Evolutionary conservation across 2,113 vertebrate genomes (phyloP).

Genomic region (Hippocampus comes): DNA sequence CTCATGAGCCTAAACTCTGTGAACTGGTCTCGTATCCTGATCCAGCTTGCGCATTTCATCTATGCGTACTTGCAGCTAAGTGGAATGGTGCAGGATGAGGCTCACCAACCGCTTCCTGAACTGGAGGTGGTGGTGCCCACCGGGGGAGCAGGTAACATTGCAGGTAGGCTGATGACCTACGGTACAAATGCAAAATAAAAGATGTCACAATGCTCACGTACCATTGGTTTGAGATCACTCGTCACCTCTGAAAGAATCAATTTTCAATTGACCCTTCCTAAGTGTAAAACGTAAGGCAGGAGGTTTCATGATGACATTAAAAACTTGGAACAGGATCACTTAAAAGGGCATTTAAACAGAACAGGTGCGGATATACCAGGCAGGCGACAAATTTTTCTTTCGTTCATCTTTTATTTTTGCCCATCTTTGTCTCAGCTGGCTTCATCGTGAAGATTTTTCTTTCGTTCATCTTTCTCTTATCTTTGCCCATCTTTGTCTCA

Average conservation of each 20-base stretch:
- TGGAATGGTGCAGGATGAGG: constrained; percentile 68
- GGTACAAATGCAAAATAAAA: neutral
- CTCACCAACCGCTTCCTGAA: constrained; percentile 53
- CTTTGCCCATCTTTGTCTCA: constrained; percentile 24
- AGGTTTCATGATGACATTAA: too few relatives aligned
- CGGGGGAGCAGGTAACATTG: constrained; percentile 86
- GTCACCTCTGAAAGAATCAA: too few relatives aligned
- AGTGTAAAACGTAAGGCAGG: too few relatives aligned
- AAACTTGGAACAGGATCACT: too few relatives aligned
- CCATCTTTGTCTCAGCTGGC: constrained; percentile 40
- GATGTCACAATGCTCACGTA: neutral
- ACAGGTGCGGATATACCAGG: too few relatives aligned
- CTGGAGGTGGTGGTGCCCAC: constrained; percentile 92
- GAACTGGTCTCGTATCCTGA: constrained; percentile 87
- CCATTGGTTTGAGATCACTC: too few relatives aligned
- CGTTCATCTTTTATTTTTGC: neutral
- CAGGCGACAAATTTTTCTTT: neutral
- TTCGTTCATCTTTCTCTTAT: neutral
- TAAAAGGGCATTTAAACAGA: too few relatives aligned
- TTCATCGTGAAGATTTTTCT: constrained; percentile 30
- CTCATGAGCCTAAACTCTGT: constrained; percentile 91
- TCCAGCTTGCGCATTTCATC: constrained; percentile 87
- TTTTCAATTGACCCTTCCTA: too few relatives aligned
- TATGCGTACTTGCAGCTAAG: constrained; percentile 86
- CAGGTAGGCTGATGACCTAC: constrained; percentile 59